These are phyloP conservation scores for Trachelus stipa DNA, from an alignment of 2,888 invertebrate species.

Conservation along the genomic window DNA sequence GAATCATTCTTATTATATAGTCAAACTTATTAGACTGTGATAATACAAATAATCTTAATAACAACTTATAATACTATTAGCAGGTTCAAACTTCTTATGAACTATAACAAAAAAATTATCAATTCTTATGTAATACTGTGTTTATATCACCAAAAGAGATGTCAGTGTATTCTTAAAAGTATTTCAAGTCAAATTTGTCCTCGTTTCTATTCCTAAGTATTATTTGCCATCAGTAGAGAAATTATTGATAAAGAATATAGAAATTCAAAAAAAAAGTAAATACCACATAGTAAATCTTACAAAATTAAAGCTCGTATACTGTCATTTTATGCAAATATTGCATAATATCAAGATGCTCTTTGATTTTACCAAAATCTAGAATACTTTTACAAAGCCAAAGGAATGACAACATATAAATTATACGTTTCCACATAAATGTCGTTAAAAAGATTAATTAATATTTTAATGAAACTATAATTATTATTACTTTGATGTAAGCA, in stretches of 20 bases:
- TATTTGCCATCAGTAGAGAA: not conserved
- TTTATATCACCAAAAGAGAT: not conserved
- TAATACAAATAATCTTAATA: not conserved
- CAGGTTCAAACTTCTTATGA: not conserved
- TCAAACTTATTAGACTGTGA: not conserved
- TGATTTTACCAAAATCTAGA: not conserved
- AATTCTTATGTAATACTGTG: not conserved
- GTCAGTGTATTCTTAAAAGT: not conserved
- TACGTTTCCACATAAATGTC: not conserved
- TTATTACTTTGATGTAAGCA: not conserved
- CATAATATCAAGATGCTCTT: not conserved
- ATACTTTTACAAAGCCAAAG: not conserved
- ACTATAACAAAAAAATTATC: not conserved
- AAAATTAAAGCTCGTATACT: not conserved
- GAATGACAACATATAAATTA: not conserved
- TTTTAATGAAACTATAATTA: not conserved
- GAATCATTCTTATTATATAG: not conserved
- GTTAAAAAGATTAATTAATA: not conserved
- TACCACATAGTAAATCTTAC: not conserved
- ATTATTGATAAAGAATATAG: not conserved
- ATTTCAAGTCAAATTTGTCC: not conserved
- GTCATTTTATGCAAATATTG: not conserved
- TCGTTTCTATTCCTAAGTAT: not conserved
- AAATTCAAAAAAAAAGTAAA: not conserved
- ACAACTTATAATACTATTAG: not conserved